These are phyloP conservation scores for Celastrina argiolus DNA, from an alignment of 2,888 invertebrate genomes.

Conservation along the genomic window DNA sequence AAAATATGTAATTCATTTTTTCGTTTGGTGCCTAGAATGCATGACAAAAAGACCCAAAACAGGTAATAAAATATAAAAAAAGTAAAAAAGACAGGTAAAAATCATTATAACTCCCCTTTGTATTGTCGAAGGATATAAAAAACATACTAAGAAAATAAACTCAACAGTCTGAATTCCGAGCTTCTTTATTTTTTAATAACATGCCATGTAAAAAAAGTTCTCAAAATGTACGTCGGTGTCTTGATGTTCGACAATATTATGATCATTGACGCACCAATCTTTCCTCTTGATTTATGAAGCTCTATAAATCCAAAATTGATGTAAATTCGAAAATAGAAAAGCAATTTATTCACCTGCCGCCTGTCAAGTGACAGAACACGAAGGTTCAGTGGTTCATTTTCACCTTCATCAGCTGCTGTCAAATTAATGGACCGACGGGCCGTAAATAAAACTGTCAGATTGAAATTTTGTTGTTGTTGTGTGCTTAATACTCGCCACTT, in stretches of 20 bases:
- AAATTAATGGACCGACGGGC: neutral
- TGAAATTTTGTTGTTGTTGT: neutral
- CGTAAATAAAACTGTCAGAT: constrained; percentile 13
- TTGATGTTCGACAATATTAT: neutral
- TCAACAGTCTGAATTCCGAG: no score
- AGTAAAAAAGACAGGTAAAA: no score
- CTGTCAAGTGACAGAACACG: neutral
- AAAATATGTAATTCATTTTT: no score
- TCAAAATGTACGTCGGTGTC: no score
- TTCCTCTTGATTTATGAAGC: neutral
- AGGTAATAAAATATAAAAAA: no score
- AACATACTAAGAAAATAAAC: no score
- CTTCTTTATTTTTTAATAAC: no score
- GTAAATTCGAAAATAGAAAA: constrained; percentile 5
- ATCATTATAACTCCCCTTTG: no score
- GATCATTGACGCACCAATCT: neutral
- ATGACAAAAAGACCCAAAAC: no score
- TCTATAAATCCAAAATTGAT: neutral
- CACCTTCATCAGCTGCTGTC: constrained; percentile 6
- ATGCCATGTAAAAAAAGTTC: no score
- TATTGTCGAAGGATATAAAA: no score
- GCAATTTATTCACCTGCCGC: constrained; percentile 9
- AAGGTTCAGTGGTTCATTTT: constrained; percentile 7
- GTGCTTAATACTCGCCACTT: neutral
- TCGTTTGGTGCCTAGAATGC: no score